Evolutionary conservation across 2,797 vertebrate species (phyloP).

Genomic region (Serranus cabrilla): DNA sequence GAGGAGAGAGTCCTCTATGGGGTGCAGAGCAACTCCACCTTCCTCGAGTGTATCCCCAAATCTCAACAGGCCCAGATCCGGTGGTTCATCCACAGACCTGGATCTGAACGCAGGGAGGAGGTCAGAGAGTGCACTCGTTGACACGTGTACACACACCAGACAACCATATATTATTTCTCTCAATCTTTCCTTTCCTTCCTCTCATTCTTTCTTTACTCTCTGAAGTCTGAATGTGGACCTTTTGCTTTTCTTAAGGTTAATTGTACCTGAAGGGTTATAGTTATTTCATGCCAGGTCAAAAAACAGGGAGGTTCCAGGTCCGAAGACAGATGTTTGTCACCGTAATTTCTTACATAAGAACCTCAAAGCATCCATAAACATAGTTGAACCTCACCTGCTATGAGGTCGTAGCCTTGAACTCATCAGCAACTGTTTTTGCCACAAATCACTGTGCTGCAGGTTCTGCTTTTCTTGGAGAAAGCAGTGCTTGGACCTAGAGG

Average conservation of each 20-base stretch:
- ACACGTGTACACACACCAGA: conserved; percentile 1
- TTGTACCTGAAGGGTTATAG: conserved; percentile 11
- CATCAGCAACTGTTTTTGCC: conserved; percentile 17
- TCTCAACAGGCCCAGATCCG: conserved; percentile 92
- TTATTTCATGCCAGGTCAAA: conserved; percentile 30
- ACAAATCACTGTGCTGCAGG: conserved; percentile 39
- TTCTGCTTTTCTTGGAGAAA: conserved; percentile 23
- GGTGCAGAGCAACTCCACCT: conserved; percentile 97
- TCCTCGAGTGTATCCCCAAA: conserved; percentile 97
- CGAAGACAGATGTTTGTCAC: conserved; percentile 12
- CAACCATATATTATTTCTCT: not conserved
- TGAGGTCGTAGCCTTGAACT: conserved; percentile 24
- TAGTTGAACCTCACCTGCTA: not conserved
- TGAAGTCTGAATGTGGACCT: conserved; percentile 4
- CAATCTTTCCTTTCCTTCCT: not conserved
- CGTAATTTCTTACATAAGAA: conserved; percentile 38
- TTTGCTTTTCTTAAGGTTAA: conserved; percentile 24
- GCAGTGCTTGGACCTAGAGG: not conserved
- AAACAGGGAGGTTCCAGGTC: not conserved
- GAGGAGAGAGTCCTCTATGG: conserved; percentile 97
- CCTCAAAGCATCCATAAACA: conserved; percentile 36
- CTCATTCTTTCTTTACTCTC: not conserved
- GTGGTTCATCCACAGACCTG: conserved; percentile 84
- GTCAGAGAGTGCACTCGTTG: conserved; percentile 79
- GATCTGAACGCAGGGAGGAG: conserved; percentile 90